Base-by-base conservation (phyloP, 1,140 invertebrate genomes). In the Drosophila ironensis region DNA sequence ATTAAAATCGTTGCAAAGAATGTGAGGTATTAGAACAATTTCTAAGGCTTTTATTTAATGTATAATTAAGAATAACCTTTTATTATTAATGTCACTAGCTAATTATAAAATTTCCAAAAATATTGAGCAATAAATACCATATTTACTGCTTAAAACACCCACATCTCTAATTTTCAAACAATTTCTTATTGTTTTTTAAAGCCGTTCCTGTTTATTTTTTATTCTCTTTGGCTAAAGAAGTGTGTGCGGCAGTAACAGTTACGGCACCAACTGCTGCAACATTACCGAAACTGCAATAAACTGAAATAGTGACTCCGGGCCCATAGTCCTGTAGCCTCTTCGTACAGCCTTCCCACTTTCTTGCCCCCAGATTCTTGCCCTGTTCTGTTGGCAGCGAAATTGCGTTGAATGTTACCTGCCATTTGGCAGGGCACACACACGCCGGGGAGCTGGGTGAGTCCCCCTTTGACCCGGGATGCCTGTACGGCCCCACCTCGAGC, bases 361-460 rank as follows among this genome's bases (percentile, higher is more conserved):
- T 37, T 37, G n/a, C 16, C 16, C 14, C 41, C 41, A 37, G 47
- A 35, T 74, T 78, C 45, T 64, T 66, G 59, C 40, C 51, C 41
- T 69, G 56, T 37, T 72, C 57, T 70, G 74, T 73, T 80, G 71
- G 51, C 67, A 60, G 77, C 64, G 73, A 84, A 82, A 84, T 82
- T 82, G 78, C 77, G 78, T 84, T 77, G 77, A 82, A 84, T 82
- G 77, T 77, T 84, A 82, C 78, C 77, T 84, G 73, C 77, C 77
- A 82, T 82, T 82, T 81, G 77, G 78, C 78, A 68, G 77, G 56
- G 28, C 41, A 60, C 20, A 56, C 45, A 69, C 28, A 50, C 38
- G 5, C 46, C 14, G 1, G 33, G 14, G 14, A 37, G 6, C 0
- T 5, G 33, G 12, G 30, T 22, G 20, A 3, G 20, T 22, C 20